Evolutionary conservation across 2,113 vertebrate species (phyloP).

Genomic region (Anas platyrhynchos): DNA sequence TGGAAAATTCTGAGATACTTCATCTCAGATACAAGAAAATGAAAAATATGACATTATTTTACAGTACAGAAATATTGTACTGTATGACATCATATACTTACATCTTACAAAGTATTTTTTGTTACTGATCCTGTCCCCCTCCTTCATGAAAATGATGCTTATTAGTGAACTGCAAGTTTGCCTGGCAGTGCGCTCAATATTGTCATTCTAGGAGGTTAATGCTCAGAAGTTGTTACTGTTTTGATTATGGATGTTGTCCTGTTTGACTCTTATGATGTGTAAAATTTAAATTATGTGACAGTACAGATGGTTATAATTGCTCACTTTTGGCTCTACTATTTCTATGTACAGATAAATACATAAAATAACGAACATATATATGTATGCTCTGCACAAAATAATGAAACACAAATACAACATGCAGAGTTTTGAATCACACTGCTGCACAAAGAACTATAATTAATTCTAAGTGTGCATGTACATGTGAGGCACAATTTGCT

Average conservation of each 20-base stretch:
- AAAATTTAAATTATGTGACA: not conserved
- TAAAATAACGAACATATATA: too few species aligned
- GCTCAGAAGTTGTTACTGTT: not conserved
- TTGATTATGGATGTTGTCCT: not conserved
- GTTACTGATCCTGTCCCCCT: not conserved
- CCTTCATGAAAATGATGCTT: not conserved
- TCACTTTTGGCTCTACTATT: not conserved
- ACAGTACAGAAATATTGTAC: not conserved
- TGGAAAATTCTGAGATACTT: not conserved
- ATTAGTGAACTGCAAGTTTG: not conserved
- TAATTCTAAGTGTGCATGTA: not conserved
- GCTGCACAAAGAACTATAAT: not conserved
- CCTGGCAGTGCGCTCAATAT: not conserved
- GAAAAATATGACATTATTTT: not conserved
- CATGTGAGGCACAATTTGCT: rapidly evolving
- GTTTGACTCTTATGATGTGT: not conserved
- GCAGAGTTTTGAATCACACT: not conserved
- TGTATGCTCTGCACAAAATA: not conserved
- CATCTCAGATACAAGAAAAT: not conserved
- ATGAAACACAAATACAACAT: not conserved
- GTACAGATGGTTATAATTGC: not conserved
- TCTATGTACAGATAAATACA: not conserved
- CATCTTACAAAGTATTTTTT: not conserved
- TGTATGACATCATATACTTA: not conserved
- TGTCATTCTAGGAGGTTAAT: not conserved